A percentile compares a stretch with the other conserved stretches of the same genome.
Conservation (phyloP, 2,113 vertebrate species). For the Semnornis frantzii region DNA sequence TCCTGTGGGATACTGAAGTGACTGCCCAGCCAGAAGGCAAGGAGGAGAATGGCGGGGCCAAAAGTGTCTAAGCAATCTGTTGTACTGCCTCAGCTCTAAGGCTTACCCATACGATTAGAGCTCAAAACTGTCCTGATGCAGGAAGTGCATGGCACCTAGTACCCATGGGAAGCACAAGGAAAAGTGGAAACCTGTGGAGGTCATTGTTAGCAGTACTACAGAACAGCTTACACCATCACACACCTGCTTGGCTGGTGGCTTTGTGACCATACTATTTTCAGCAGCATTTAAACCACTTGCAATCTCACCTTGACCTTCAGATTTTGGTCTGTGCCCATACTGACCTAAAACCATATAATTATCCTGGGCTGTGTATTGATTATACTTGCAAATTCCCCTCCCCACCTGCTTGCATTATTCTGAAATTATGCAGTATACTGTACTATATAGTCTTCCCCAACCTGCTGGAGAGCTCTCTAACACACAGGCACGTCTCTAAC, state of each 20-base stretch:
- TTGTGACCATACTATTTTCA: not conserved
- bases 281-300: not conserved
- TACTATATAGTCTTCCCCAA: accelerated
- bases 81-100: not conserved
- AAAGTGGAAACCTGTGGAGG: not conserved
- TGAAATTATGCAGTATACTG: not conserved
- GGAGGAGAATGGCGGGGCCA: not conserved
- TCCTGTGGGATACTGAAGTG: not conserved
- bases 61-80: not conserved
- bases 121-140: not conserved
- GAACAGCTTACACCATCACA: not conserved
- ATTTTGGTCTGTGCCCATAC: not conserved
- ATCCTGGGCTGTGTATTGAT: not conserved
- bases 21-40: not conserved
- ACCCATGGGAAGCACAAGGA: not conserved
- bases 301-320: not conserved
- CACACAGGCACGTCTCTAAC: not conserved
- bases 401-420: not conserved
- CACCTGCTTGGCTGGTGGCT: not conserved
- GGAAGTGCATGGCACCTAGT: not conserved
- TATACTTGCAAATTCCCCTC: not conserved
- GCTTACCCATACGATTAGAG: not conserved
- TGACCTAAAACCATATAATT: not conserved
- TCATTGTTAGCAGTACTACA: not conserved
- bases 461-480: not conserved